Evolutionary conservation across 92 coral and sea anemone species (phyloP).

Genomic region (Epizoanthus fatuus): DNA sequence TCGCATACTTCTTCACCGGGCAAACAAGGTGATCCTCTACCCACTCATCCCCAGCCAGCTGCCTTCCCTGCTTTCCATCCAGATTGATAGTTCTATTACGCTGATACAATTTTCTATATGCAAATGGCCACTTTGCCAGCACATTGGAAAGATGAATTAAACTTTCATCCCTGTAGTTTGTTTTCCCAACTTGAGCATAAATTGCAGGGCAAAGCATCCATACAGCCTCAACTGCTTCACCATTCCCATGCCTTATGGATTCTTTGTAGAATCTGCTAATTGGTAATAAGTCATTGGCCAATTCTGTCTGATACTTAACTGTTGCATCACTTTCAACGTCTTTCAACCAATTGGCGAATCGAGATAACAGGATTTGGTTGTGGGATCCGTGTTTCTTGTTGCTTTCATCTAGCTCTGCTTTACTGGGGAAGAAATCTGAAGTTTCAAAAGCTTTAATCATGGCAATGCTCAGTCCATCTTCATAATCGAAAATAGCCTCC

Average conservation of each 20-base stretch:
- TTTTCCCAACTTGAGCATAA: conserved; percentile 23
- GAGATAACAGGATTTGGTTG: conserved; percentile 22
- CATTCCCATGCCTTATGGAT: conserved; percentile 61
- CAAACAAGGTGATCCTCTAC: conserved; percentile 59
- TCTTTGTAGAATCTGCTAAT: conserved; percentile 67
- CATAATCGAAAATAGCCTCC: conserved; percentile 59
- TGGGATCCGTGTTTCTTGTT: conserved; percentile 8
- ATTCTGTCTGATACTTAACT: conserved; percentile 36
- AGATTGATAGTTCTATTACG: conserved; percentile 56
- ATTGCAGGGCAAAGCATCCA: conserved; percentile 52
- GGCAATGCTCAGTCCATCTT: conserved; percentile 62
- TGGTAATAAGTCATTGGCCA: conserved; percentile 58
- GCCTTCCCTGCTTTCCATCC: conserved; percentile 56
- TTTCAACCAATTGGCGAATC: conserved; percentile 38
- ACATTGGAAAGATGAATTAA: conserved; percentile 24
- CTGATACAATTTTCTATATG: conserved; percentile 33
- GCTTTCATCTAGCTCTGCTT: conserved; percentile 38
- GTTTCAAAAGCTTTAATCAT: conserved; percentile 55
- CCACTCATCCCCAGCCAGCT: conserved; percentile 74
- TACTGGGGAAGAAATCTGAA: conserved; percentile 33
- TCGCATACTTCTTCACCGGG: conserved; percentile 57
- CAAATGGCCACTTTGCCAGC: conserved; percentile 45
- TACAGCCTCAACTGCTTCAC: conserved; percentile 51
- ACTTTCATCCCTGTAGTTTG: conserved; percentile 34
- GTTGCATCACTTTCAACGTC: conserved; percentile 8